These are phyloP conservation scores for Enhydra lutris DNA, from an alignment of 2,113 vertebrate genomes.

Conservation along the genomic window DNA sequence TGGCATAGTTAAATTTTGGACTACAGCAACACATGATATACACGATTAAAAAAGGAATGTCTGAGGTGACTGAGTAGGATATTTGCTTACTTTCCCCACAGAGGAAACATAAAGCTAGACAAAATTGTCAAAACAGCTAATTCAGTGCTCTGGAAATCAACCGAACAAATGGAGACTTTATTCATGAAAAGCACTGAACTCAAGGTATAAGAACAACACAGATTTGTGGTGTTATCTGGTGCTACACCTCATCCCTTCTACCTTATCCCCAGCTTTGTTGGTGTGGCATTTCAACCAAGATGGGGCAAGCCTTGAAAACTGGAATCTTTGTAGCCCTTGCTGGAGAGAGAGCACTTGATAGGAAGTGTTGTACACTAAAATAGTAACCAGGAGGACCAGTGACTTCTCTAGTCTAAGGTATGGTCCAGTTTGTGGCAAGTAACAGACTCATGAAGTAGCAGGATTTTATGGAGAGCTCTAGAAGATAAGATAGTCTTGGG, in stretches of 20 bases:
- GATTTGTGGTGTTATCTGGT: neutral
- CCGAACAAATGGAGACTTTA: neutral
- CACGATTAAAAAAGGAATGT: neutral
- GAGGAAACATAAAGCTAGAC: neutral
- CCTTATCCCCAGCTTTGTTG: neutral
- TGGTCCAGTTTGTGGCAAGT: neutral
- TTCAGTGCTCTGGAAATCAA: conserved; percentile 6
- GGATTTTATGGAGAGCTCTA: neutral
- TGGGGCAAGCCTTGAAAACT: neutral
- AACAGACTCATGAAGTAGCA: neutral
- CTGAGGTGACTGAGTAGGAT: neutral
- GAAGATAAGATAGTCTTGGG: neutral
- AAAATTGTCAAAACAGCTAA: conserved; percentile 2
- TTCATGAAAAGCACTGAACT: neutral
- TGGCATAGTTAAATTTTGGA: neutral
- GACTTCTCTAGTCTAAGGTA: neutral
- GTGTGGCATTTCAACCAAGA: neutral
- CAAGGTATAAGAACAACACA: neutral
- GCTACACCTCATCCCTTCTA: neutral
- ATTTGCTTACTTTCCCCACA: neutral
- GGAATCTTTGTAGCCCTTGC: neutral
- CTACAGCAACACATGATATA: neutral
- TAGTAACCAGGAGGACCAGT: neutral
- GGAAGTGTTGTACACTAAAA: neutral
- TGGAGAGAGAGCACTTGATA: neutral